Evolutionary conservation across 2,888 invertebrate species (phyloP).

Genomic region (Acanthosepion pharaonis): DNA sequence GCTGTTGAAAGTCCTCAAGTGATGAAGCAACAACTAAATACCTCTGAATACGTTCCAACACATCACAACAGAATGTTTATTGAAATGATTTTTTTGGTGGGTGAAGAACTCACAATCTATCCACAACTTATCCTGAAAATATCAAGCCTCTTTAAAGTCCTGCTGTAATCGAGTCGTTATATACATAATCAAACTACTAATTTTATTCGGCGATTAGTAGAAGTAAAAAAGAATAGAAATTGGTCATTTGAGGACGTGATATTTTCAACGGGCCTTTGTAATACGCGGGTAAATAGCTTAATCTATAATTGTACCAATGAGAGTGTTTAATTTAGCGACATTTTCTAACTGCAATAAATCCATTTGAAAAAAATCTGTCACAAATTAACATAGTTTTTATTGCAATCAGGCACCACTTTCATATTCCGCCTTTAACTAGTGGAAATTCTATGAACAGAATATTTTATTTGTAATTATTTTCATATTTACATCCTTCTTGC

Average conservation of each 20-base stretch:
- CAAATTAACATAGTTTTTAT: not conserved
- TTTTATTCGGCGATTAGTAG: not conserved
- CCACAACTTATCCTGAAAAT: not conserved
- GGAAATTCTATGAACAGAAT: not conserved
- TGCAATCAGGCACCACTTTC: not conserved
- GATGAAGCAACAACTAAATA: too few species aligned
- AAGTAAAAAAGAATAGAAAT: not conserved
- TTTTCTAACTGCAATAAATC: not conserved
- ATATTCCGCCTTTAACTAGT: not conserved
- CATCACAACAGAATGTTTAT: too few species aligned
- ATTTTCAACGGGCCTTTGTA: not conserved
- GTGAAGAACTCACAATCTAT: too few species aligned
- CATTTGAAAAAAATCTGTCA: not conserved
- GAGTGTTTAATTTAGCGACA: not conserved
- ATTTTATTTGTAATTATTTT: not conserved
- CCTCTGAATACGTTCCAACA: too few species aligned
- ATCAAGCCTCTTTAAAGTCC: not conserved
- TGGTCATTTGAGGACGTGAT: not conserved
- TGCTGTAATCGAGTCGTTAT: not conserved
- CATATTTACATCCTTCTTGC: not conserved
- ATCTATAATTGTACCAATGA: not conserved
- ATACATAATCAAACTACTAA: not conserved
- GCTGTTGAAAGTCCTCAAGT: too few species aligned
- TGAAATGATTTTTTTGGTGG: too few species aligned
- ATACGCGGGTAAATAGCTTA: not conserved